Percentiles rank a stretch among this genome's conserved stretches.
These are phyloP conservation scores for Tachypleus tridentatus DNA, from an alignment of 1,140 invertebrate genomes.

Conservation along the genomic window DNA sequence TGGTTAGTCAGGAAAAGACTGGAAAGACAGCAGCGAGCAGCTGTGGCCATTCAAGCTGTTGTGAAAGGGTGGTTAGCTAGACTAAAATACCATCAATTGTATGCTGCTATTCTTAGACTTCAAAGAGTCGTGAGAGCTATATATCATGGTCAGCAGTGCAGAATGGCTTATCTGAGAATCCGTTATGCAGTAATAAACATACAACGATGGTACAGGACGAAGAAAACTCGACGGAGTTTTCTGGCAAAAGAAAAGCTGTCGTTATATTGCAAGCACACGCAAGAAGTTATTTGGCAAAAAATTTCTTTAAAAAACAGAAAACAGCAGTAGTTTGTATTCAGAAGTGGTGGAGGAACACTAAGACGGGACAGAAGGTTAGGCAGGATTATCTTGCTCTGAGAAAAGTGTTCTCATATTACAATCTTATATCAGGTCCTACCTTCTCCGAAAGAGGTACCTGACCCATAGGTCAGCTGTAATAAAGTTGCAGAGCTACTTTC, in stretches of 20 bases:
- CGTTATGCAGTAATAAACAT: neutral
- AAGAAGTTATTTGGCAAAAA: slow-evolving; percentile 3
- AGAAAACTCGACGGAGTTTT: slow-evolving; percentile 1
- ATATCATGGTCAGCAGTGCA: neutral
- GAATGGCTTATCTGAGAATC: slow-evolving; percentile 4
- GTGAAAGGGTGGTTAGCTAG: neutral
- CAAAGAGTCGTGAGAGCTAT: slow-evolving; percentile 5
- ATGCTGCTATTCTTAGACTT: neutral
- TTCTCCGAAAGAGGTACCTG: slow-evolving; percentile 9
- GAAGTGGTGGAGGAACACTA: slow-evolving; percentile 6
- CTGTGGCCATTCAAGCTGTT: slow-evolving; percentile 6
- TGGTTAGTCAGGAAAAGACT: neutral
- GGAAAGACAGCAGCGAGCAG: neutral
- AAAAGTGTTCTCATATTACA: slow-evolving; percentile 21
- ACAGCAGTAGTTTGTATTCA: slow-evolving; percentile 15
- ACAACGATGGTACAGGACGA: neutral
- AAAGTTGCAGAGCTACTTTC: slow-evolving; percentile 23
- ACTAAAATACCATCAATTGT: neutral
- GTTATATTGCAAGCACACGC: slow-evolving; percentile 21
- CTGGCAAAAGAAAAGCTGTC: slow-evolving; percentile 9
- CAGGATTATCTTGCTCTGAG: slow-evolving; percentile 9
- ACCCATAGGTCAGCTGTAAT: slow-evolving; percentile 16
- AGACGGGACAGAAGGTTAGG: slow-evolving; percentile 1
- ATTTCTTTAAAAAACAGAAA: neutral
- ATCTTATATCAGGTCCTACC: slow-evolving; percentile 9